These are phyloP conservation scores for Cliona cf. orientalis DNA, from an alignment of 37 sponge, comb jelly and placozoan genomes.

Conservation along the genomic window DNA sequence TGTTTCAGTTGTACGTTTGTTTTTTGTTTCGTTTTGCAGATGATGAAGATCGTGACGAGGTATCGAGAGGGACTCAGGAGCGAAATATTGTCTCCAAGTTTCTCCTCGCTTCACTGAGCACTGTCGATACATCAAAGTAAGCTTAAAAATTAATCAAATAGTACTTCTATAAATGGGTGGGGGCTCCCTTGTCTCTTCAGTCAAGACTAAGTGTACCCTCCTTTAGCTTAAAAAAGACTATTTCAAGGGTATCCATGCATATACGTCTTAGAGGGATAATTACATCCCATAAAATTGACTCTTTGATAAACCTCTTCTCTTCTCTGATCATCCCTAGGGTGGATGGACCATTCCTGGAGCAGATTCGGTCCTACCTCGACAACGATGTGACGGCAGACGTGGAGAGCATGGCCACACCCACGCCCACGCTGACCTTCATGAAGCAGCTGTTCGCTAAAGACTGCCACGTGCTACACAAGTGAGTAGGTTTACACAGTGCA, in stretches of 20 bases:
- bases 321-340: slow-evolving; percentile 16
- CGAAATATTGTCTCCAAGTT: slow-evolving; percentile 43
- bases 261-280: too few species aligned
- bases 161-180: too few species aligned
- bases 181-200: too few species aligned
- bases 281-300: too few species aligned
- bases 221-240: too few species aligned
- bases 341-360: slow-evolving; percentile 44
- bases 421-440: slow-evolving; percentile 34
- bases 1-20: too few species aligned
- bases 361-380: slow-evolving; percentile 47
- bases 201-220: too few species aligned
- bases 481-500: not conserved
- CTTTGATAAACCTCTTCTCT: too few species aligned
- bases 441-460: slow-evolving; percentile 56
- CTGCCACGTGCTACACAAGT: slow-evolving; percentile 51
- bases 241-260: too few species aligned
- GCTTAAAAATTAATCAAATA: not conserved
- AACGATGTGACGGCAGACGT: slow-evolving; percentile 55
- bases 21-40: not conserved
- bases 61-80: slow-evolving; percentile 5
- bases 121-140: slow-evolving; percentile 35
- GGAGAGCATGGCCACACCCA: slow-evolving; percentile 41
- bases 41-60: slow-evolving; percentile 47
- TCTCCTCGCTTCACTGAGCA: slow-evolving; percentile 46